phyloP scores from a whole-genome alignment of 2,888 invertebrate genomes.

The Elgonia sp. region DNA sequence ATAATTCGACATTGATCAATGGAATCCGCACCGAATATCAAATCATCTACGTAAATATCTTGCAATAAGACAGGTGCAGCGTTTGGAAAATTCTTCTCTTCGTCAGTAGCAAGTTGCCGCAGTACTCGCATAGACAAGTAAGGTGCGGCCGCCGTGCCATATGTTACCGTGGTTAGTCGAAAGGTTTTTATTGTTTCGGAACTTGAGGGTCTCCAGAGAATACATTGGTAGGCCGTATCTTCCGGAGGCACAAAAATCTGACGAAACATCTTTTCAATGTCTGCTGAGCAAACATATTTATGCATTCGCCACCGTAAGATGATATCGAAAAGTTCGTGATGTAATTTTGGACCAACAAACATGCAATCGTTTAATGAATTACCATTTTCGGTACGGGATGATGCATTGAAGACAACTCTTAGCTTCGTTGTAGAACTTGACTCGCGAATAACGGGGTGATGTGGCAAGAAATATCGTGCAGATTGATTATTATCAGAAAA shows the following conservation, averaged over 20 bases:
- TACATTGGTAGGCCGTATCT: neutral
- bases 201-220: neutral
- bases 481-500: neutral
- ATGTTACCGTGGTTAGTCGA: neutral
- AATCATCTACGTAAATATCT: neutral
- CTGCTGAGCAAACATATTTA: constrained; percentile 29
- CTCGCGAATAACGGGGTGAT: constrained; percentile 3
- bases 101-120: neutral
- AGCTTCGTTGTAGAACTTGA: neutral
- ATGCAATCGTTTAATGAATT: constrained; percentile 30
- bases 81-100: neutral
- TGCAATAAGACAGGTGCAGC: neutral
- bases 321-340: neutral
- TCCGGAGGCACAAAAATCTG: constrained; percentile 16
- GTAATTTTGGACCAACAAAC: constrained; percentile 16
- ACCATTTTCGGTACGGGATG: neutral
- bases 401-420: neutral
- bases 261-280: constrained; percentile 46
- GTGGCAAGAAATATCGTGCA: neutral
- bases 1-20: neutral
- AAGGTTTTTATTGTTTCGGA: neutral
- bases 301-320: constrained; percentile 25
- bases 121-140: neutral
- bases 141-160: neutral
- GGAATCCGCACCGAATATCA: neutral